Evolutionary conservation across 2,113 vertebrate genomes (phyloP), one percentile per base, ranked within the genome.

Genomic region (Desmodus rotundus): DNA sequence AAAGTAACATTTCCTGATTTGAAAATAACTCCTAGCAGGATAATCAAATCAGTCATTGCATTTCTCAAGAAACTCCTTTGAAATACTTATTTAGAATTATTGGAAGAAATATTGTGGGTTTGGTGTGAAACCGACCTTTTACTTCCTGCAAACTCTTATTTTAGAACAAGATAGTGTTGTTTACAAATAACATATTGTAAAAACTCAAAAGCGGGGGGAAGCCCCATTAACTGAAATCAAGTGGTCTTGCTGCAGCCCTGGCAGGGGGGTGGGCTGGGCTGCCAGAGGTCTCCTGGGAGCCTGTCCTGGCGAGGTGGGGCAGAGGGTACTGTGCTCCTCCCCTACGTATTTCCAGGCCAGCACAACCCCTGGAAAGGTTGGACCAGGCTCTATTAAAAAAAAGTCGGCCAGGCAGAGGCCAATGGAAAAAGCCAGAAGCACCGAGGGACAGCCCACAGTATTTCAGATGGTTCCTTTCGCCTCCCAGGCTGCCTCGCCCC

Each of bases 391-490:
- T 63, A 15, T 22, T 41, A 33, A 80, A 80, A 94, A 8, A 70
- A 41, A 38, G 0, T 38, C 24, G 70, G 41, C 24, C 41, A 10
- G n/a, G 52, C 83, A 54, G 54, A 73, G 56, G 43, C 41, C 1
- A 4, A 54, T 4, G 36, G 91, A 41, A 41, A 90, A 85, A 47
- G 33, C 84, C 90, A 90, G 76, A 36, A 73, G 76, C 5, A 26
- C 5, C 0, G 1, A 24, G 0, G 0, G 3, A 36, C 4, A 70
- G 50, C 61, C 84, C 20, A 20, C 7, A 38, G 45, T 24, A 0
- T 41, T 80, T 50, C 24, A n/a, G 70, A 45, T 16, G 5, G 2
- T 93, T 52, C 74, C 11, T 65, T 63, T 41, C 9, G 17, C 20
- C n/a, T 0, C 0, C 13, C 36, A 38, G 94, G 68, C 94, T n/a